Base-by-base conservation (phyloP, 2,113 vertebrate species). In the Coptodon bakossiorum region DNA sequence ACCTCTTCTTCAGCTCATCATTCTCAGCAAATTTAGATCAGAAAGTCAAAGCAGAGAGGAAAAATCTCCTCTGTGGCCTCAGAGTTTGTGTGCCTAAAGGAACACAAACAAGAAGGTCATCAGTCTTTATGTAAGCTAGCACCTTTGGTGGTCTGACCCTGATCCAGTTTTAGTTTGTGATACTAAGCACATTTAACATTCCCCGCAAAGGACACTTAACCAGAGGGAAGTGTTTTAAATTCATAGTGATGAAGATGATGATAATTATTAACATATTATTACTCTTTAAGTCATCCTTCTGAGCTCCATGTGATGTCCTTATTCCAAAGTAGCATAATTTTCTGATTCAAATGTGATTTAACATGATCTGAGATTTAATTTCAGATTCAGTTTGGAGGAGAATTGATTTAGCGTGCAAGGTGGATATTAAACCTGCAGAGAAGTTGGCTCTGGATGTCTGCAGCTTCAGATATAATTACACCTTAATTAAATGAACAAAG, bases 291-390 rank as follows among this genome's bases (percentile, higher is more conserved):
- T 68, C 57, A 81, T 45, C 45, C n/a, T 36, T 50, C 22, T 43
- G 14, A 34, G 29, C 48, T 17, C 9, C 61, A 36, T 71, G 31
- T 38, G 50, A 66, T 43, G 22, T 50, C 48, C 76, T 10, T 40
- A 43, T 59, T 40, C 19, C 24, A 73, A 85, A 78, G 40, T 8
- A 14, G 66, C 40, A 63, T 59, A 82, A 48, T 76, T 59, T n/a
- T n/a, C 9, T 11, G 19, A 50, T 59, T 59, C 3, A 48, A 71
- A 89, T 88, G 36, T 36, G 78, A 88, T 91, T 85, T 5, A 29
- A 63, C 27, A 38, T 63, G 36, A 85, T 85, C 24, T 36, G 27
- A 81, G 85, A 90, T 92, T 87, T 88, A 57, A 94, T 91, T 91
- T 88, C 6, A 81, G 59, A 80, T 85, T 91, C 45, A 85, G 86